Evolutionary conservation across 2,113 vertebrate species (phyloP), one percentile per base, ranked within the genome.

Genomic region (Pterophyllum scalare): DNA sequence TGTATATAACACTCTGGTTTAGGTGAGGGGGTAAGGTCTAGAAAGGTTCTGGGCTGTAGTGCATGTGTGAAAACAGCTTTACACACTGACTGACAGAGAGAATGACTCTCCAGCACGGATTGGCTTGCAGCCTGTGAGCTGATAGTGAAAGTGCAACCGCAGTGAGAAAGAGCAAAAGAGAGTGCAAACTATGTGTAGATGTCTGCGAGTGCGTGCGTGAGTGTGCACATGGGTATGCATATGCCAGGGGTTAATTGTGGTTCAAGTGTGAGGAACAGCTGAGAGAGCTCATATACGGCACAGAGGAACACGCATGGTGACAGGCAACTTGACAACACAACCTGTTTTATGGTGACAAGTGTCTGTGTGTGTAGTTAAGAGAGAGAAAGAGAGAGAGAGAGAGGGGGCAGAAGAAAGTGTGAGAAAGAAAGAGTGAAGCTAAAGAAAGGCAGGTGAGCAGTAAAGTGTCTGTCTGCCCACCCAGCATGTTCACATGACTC

Each of bases 201-300:
- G 79, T 75, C 35, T 80, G 72, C 49, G 74, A 22, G 65, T 88
- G n/a, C n/a, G n/a, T n/a, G 76, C 62, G 28, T 40, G 77, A 20
- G 60, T 6, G 13, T 22, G 77, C 33, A 7, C 31, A 28, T 20
- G 40, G 17, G 49, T 59, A 74, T 77, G 57, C 58, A 58, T 83
- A 79, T 79, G 79, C 79, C 84, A 11, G 89, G 85, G 90, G 93
- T 95, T 94, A 95, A 95, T 94, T 95, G 93, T 93, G 92, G 94
- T 92, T 95, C 94, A 95, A 94, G 89, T 92, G 85, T 75, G 88
- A 84, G 89, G 89, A 95, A 94, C 96, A 96, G 96, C 95, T 96
- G 95, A 94, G 88, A 88, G 94, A 91, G 88, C 87, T 95, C 94
- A 92, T 95, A 95, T 96, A 94, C 86, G 93, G 92, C 79, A 83